Evolutionary conservation across 2,888 invertebrate species (phyloP), one percentile per base, ranked within the genome.

Genomic region (Tetragonisca angustula): DNA sequence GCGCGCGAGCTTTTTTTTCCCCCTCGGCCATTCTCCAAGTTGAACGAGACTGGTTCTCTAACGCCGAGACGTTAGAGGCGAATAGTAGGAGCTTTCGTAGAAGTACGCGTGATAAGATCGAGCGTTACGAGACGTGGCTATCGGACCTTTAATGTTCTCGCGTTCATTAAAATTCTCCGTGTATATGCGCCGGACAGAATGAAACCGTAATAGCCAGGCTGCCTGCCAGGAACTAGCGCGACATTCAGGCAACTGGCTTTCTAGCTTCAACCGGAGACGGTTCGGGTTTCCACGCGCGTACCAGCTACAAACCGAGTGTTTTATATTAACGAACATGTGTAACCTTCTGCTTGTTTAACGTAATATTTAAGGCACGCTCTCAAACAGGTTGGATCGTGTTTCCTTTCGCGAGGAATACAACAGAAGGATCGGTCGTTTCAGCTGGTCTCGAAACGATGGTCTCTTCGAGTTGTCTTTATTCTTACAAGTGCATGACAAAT

Each of bases 211-310:
- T 67, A 74, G 74, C 27, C 65, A n/a, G 64, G 70, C 36, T 36
- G 76, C 27, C n/a, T 61, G 83, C 73, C 64, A 76, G 76, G 59
- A 76, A 76, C 76, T 32, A 59, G 80, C 72, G 76, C 72, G 76
- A 85, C 80, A 64, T 81, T 77, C 87, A 43, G 69, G 74, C 65
- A 61, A 61, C 68, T 73, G 81, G 78, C 87, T 89, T 87, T 88
- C 86, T 87, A 87, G 85, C 68, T 61, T 54, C 75, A 70, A 79
- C 76, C 76, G 70, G 70, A 80, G 70, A 73, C 75, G 88, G 65
- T 83, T 90, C 82, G 81, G 72, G 76, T 87, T 89, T 88, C 86
- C 74, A 70, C 56, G 68, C 85, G 80, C 83, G 76, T 77, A 71
- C 70, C 74, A 43, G 75, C 56, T 61, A 76, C 68, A 74, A 84